These are phyloP conservation scores for Phymastichus coffea DNA, from an alignment of 1,140 invertebrate genomes.

Conservation along the genomic window DNA sequence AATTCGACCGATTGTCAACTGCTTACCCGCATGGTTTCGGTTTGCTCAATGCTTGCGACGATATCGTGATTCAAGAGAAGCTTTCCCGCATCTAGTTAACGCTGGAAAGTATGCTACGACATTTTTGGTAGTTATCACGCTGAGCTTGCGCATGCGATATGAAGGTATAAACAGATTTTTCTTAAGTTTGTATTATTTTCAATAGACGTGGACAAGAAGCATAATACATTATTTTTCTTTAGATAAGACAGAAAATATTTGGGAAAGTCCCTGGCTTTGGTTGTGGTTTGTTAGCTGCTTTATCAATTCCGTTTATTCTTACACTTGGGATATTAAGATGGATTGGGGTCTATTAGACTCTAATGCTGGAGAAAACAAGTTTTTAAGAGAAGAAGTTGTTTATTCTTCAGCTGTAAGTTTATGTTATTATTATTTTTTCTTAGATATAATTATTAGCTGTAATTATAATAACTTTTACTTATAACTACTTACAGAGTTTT, in stretches of 20 bases:
- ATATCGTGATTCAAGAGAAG: slow-evolving; percentile 85
- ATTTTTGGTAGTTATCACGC: slow-evolving; percentile 90
- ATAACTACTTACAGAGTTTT: too few species aligned
- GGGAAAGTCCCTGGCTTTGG: slow-evolving; percentile 70
- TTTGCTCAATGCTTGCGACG: slow-evolving; percentile 96
- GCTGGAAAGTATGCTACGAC: slow-evolving; percentile 98
- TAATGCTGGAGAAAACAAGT: slow-evolving; percentile 75
- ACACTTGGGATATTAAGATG: slow-evolving; percentile 90
- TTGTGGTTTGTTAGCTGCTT: slow-evolving; percentile 69
- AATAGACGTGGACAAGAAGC: too few species aligned
- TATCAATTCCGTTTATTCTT: slow-evolving; percentile 76
- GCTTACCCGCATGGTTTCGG: slow-evolving; percentile 94
- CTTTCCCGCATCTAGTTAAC: slow-evolving; percentile 94
- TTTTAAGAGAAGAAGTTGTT: slow-evolving; percentile 68
- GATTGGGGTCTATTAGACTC: slow-evolving; percentile 89
- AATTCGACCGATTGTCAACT: slow-evolving; percentile 78
- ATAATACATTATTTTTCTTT: slow-evolving; percentile 27
- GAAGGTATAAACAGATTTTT: slow-evolving; percentile 62
- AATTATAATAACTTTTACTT: slow-evolving; percentile 40
- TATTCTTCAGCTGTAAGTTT: slow-evolving; percentile 63
- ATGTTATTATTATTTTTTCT: slow-evolving; percentile 36
- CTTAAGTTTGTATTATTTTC: slow-evolving; percentile 4
- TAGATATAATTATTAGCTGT: slow-evolving; percentile 43
- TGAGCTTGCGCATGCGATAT: slow-evolving; percentile 71
- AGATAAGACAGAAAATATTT: slow-evolving; percentile 45